Conservation (phyloP, 2,113 vertebrate genomes). For the Python bivittatus region DNA sequence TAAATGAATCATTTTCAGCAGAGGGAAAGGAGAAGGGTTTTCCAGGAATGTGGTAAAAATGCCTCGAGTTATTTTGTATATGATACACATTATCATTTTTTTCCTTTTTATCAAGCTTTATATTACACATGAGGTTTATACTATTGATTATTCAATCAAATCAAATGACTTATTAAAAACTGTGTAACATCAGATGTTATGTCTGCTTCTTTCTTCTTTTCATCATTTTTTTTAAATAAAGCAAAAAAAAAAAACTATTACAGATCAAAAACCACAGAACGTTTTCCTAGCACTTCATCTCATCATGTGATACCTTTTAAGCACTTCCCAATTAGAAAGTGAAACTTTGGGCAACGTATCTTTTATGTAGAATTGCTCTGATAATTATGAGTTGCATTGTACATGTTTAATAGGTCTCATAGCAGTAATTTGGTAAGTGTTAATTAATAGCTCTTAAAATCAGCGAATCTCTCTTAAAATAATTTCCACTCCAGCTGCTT, state of each 20-base stretch:
- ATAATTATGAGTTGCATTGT: background rate
- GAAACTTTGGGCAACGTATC: background rate
- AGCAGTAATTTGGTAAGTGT: background rate
- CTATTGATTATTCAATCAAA: background rate
- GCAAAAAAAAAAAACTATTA: background rate
- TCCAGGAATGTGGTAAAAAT: background rate
- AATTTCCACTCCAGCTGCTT: background rate
- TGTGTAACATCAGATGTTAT: background rate
- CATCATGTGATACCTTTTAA: background rate
- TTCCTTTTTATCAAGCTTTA: background rate
- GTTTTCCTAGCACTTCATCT: background rate
- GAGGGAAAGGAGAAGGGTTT: background rate
- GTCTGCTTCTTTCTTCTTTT: background rate
- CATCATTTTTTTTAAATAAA: background rate
- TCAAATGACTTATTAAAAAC: background rate
- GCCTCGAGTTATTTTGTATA: background rate
- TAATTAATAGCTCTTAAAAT: background rate
- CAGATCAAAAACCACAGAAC: background rate
- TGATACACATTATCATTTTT: background rate
- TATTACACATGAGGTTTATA: background rate
- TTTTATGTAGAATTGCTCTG: background rate
- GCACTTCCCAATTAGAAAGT: background rate
- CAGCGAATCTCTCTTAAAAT: background rate
- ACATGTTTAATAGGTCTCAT: background rate
- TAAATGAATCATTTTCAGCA: background rate